Evolutionary conservation across 2,888 invertebrate species (phyloP).

Genomic region (Plutella xylostella): DNA sequence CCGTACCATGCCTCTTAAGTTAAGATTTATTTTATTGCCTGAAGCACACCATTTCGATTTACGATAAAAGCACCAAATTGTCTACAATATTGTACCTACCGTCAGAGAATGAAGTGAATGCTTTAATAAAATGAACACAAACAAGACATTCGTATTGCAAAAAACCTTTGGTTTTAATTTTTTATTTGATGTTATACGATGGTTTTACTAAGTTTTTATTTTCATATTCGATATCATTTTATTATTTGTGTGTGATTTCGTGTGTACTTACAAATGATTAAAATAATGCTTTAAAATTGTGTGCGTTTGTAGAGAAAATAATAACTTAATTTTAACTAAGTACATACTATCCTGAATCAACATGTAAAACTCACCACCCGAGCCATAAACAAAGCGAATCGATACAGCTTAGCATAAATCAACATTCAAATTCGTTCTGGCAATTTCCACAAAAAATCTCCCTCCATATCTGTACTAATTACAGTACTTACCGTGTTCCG

Average conservation of each 20-base stretch:
- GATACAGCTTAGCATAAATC: slow-evolving; percentile 21
- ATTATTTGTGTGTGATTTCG: too few species aligned
- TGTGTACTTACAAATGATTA: too few species aligned
- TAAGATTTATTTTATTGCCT: slow-evolving; percentile 65
- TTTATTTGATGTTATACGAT: too few species aligned
- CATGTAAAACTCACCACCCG: too few species aligned
- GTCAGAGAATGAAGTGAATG: slow-evolving; percentile 39
- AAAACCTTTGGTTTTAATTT: too few species aligned
- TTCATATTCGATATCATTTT: too few species aligned
- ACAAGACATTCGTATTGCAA: slow-evolving; percentile 8
- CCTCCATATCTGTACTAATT: slow-evolving; percentile 55
- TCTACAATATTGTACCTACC: slow-evolving; percentile 42
- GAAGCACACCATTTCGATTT: slow-evolving; percentile 52
- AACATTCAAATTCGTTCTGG: slow-evolving; percentile 25
- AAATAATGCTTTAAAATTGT: too few species aligned
- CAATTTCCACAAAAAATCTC: slow-evolving; percentile 39
- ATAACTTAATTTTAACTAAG: too few species aligned
- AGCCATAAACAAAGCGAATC: too few species aligned
- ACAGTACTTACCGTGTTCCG: slow-evolving; percentile 48
- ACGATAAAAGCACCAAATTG: slow-evolving; percentile 32
- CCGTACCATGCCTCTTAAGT: slow-evolving; percentile 56
- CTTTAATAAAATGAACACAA: slow-evolving; percentile 38
- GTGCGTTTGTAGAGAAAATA: too few species aligned
- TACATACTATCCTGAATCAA: too few species aligned
- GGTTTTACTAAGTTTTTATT: too few species aligned